phyloP scores from a whole-genome alignment of 1,140 invertebrate species.

The Anastrepha ludens region DNA sequence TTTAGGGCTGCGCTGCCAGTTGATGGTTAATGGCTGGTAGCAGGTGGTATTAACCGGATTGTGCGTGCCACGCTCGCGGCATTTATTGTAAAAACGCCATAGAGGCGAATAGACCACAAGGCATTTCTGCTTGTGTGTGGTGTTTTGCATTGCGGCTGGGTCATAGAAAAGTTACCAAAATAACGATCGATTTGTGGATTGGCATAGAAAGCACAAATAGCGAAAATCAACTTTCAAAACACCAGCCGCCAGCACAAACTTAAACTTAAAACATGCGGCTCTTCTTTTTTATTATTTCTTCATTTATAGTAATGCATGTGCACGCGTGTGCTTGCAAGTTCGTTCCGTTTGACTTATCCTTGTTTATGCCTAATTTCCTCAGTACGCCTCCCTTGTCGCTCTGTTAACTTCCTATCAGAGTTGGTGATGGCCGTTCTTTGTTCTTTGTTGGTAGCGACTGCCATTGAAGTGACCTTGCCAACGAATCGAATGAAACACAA shows the following conservation, averaged over 20 bases:
- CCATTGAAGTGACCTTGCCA: slow-evolving; percentile 46
- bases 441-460: background rate
- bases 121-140: background rate
- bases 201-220: background rate
- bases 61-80: background rate
- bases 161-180: background rate
- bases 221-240: too few species aligned
- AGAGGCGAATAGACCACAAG: background rate
- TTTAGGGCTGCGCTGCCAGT: background rate
- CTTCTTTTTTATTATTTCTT: background rate
- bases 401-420: background rate
- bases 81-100: background rate
- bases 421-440: background rate
- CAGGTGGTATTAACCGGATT: background rate
- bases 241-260: background rate
- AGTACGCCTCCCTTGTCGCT: background rate
- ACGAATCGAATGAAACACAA: slow-evolving; percentile 27
- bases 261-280: background rate
- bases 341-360: background rate
- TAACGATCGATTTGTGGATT: slow-evolving; percentile 22
- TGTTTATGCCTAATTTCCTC: background rate
- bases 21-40: background rate
- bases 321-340: background rate
- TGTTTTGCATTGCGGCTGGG: background rate
- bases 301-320: background rate